Base-by-base conservation (phyloP, 2,888 invertebrate species). In the Ormia ochracea region DNA sequence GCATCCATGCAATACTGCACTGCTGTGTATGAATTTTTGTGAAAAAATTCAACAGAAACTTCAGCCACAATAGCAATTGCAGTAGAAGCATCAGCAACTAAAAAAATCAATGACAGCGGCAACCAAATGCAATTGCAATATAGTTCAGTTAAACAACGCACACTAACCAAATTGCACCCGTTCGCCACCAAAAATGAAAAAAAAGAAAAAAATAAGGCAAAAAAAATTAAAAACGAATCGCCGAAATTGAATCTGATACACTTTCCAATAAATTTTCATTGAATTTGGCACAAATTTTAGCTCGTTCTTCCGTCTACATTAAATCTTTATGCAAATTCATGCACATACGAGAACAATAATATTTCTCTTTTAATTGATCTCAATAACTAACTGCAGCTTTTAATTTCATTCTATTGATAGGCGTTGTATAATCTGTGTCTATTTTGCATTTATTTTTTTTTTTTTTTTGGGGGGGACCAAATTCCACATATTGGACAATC, bases 51-150 rank as follows among this genome's bases (percentile, higher is more conserved):
- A 3, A 28, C 9, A 59, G 61, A 70, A 68, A 65, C 38, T 69
- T 69, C 50, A 79, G 68, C 74, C 75, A 66, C 72, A 76, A 80
- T 50, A 76, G 70, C 59, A 76, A 69, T 50, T 56, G 38, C 43
- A 38, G n/a, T 17, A 45, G 54, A 56, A 50, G 31, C 66, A 50
- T 21, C 58, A 66, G 21, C 56, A 41, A 21, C 45, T 28, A 26
- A 10, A 28, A 48, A 59, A 69, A 17, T n/a, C 52, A 61, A 21
- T 69, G 76, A 69, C 54, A 69, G 61, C 43, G 21, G 54, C 33
- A 66, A 36, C 36, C 43, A 52, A 52, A 58, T 75, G 58, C 69
- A 76, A 52, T 68, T 69, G 56, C 56, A 76, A 69, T 63, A 21
- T 48, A 63, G 48, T 69, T 69, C 61, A 76, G 45, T 38, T 76